Percentiles rank a stretch among this genome's conserved stretches.
Evolutionary conservation across 2,113 vertebrate genomes (phyloP).

Genomic region (Xiphias gladius): DNA sequence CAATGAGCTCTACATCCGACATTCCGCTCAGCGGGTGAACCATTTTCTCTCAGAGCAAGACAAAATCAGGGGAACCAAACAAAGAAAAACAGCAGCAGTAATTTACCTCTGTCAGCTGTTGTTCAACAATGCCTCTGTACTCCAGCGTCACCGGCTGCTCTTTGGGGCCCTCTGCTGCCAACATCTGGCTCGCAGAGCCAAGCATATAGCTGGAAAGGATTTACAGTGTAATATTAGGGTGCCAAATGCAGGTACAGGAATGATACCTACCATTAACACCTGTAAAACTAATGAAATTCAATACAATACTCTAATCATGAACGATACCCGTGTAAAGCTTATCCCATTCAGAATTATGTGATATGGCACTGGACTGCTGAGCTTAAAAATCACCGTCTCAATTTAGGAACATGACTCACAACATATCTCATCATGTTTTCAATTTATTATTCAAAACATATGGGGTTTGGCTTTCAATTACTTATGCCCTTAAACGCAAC

Average conservation of each 20-base stretch:
- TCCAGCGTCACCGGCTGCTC: slow-evolving; percentile 81
- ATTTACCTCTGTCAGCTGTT: slow-evolving; percentile 80
- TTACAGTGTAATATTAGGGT: neutral
- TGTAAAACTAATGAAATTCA: neutral
- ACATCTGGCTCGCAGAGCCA: slow-evolving; percentile 76
- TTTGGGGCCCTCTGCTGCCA: slow-evolving; percentile 73
- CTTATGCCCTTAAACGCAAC: neutral
- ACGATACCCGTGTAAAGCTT: too few relatives aligned
- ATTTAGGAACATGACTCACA: neutral
- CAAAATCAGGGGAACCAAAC: slow-evolving; percentile 43
- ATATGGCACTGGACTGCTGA: too few relatives aligned
- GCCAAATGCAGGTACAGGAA: neutral
- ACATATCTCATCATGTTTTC: neutral
- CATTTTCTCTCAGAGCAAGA: slow-evolving; percentile 8
- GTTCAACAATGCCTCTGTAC: slow-evolving; percentile 75
- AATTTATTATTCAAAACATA: neutral
- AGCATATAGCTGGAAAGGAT: slow-evolving; percentile 79
- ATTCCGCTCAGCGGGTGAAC: neutral
- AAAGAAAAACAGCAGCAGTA: slow-evolving; percentile 66
- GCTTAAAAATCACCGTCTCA: neutral
- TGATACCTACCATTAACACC: neutral
- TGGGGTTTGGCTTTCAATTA: neutral
- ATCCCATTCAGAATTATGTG: neutral
- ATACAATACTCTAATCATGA: neutral
- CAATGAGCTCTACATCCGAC: neutral